phyloP scores from a whole-genome alignment of 2,888 invertebrate species.

The Liopterus haemorrhoidalis region DNA sequence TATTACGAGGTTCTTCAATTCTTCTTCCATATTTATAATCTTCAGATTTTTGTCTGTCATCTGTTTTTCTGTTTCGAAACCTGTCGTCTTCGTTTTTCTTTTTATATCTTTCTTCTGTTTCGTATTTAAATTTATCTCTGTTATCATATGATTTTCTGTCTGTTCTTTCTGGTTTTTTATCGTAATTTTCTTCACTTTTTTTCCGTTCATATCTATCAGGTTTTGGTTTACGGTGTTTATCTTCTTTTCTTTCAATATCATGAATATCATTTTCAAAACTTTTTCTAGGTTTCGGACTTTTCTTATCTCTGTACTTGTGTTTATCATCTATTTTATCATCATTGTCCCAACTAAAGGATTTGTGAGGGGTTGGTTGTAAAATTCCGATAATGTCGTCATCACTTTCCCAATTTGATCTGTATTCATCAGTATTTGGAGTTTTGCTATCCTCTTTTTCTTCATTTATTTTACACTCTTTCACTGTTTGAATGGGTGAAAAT shows the following conservation, averaged over 20 bases:
- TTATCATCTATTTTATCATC: conserved; percentile 14
- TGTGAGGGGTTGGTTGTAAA: conserved; percentile 5
- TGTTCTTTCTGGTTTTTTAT: conserved; percentile 10
- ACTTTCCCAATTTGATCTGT: conserved; percentile 38
- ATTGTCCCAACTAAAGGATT: conserved; percentile 10
- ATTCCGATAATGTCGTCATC: conserved; percentile 31
- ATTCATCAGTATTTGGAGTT: conserved; percentile 38
- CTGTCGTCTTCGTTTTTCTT: conserved; percentile 11
- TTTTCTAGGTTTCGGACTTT: conserved; percentile 10
- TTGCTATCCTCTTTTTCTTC: conserved; percentile 14
- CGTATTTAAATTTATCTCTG: conserved; percentile 14
- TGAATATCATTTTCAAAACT: conserved; percentile 17
- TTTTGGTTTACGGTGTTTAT: conserved; percentile 20
- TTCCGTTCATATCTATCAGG: conserved; percentile 14
- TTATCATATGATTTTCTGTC: conserved; percentile 16
- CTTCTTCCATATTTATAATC: conserved; percentile 30
- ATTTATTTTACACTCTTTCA: conserved; percentile 17
- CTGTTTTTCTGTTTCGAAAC: conserved; percentile 33
- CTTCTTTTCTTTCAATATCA: not conserved
- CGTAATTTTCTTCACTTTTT: conserved; percentile 11
- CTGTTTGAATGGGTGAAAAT: conserved; percentile 9
- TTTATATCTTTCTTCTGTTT: conserved; percentile 20
- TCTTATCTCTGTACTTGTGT: conserved; percentile 7
- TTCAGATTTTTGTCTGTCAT: conserved; percentile 21
- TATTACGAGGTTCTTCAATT: conserved; percentile 27